Evolutionary conservation across 2,888 invertebrate genomes (phyloP).

Genomic region (Synergus gifuensis): DNA sequence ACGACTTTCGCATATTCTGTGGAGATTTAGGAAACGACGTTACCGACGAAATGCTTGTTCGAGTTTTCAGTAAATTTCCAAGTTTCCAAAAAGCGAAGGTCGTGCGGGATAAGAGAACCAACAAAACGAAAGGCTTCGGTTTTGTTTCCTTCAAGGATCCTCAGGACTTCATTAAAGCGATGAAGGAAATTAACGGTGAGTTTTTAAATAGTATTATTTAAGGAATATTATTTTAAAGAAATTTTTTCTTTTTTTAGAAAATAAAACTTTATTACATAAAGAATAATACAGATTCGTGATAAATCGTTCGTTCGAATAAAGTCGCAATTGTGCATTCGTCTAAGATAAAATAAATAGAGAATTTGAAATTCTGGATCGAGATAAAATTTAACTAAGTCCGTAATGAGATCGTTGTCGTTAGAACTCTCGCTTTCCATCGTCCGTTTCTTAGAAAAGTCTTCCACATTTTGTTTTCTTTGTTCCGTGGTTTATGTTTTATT

Average conservation of each 20-base stretch:
- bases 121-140: constrained; percentile 99
- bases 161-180: constrained; percentile 97
- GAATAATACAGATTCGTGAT: constrained; percentile 17
- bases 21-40: constrained; percentile 99
- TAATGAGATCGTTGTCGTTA: constrained; percentile 24
- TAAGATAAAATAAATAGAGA: neutral
- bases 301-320: constrained; percentile 25
- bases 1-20: constrained; percentile 98
- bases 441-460: neutral
- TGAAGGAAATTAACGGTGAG: constrained; percentile 99
- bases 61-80: constrained; percentile 96
- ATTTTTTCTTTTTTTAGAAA: constrained; percentile 46
- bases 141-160: constrained; percentile 99
- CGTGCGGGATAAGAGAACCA: constrained; percentile 96
- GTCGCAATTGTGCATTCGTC: constrained; percentile 22
- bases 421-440: neutral
- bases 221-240: neutral
- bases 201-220: constrained; percentile 15
- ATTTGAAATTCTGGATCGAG: neutral
- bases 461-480: constrained; percentile 17
- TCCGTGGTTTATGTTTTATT: neutral
- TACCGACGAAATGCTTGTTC: constrained; percentile 96
- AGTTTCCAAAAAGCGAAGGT: constrained; percentile 97
- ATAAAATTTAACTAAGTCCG: constrained; percentile 1
- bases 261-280: constrained; percentile 53